A percentile compares a stretch with the other conserved stretches of the same genome.
Evolutionary conservation across 2,888 invertebrate genomes (phyloP).

Genomic region (Mylabris sibirica): DNA sequence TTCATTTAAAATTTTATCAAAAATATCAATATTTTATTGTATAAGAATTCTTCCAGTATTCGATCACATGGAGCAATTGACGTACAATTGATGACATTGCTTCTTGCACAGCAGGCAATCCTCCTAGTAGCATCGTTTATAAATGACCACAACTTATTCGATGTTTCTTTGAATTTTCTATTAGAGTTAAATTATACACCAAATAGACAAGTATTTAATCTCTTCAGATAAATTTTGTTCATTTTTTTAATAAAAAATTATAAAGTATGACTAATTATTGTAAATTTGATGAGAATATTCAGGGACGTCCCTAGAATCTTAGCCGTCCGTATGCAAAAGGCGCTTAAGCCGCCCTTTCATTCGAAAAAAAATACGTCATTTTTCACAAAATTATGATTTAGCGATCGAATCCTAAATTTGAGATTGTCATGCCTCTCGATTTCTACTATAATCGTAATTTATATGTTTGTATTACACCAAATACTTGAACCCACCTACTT

Average conservation of each 20-base stretch:
- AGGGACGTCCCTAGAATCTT: too few species aligned
- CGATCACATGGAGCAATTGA: constrained; percentile 26
- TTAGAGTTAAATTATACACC: constrained; percentile 9
- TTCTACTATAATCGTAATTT: too few species aligned
- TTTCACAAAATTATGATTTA: too few species aligned
- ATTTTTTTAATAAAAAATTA: not conserved
- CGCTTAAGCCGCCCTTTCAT: too few species aligned
- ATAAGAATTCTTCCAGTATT: not conserved
- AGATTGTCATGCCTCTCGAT: too few species aligned
- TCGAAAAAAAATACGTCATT: too few species aligned
- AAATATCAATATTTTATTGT: too few species aligned
- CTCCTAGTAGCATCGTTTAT: constrained; percentile 32
- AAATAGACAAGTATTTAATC: not conserved
- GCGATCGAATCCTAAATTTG: too few species aligned
- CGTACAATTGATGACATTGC: constrained; percentile 32
- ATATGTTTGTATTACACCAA: too few species aligned
- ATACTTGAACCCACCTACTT: too few species aligned
- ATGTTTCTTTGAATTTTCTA: not conserved
- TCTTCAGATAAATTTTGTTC: too few species aligned
- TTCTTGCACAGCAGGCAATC: constrained; percentile 31
- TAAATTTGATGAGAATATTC: not conserved
- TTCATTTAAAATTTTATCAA: not conserved
- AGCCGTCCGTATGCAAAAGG: too few species aligned
- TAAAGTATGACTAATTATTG: not conserved
- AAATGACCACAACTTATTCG: constrained; percentile 23